These are phyloP conservation scores for Amphiduros pacificus DNA, from an alignment of 2,888 invertebrate species.

Conservation along the genomic window DNA sequence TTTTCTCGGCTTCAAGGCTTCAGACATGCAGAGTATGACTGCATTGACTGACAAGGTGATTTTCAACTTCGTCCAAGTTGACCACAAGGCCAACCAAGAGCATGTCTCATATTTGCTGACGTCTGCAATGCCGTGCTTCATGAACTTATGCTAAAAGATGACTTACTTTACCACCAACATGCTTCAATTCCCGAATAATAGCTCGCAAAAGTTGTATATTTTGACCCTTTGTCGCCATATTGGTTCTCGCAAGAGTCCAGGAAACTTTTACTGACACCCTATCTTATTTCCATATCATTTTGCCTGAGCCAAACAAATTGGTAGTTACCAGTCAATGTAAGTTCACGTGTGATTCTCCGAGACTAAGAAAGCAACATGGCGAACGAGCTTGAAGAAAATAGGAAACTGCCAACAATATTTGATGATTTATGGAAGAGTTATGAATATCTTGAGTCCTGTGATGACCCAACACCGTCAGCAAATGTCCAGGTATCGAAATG, in stretches of 20 bases:
- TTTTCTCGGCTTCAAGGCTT: too few relatives aligned
- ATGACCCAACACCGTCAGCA: constrained; percentile 20
- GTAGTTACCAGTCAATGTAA: too few relatives aligned
- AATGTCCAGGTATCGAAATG: constrained; percentile 28
- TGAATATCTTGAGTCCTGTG: constrained; percentile 21
- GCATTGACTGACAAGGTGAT: too few relatives aligned
- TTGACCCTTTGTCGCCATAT: constrained; percentile 2
- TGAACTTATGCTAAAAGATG: too few relatives aligned
- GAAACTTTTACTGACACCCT: too few relatives aligned
- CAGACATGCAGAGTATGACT: too few relatives aligned
- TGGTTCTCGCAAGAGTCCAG: constrained; percentile 4
- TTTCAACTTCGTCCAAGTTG: too few relatives aligned
- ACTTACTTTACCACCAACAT: constrained; percentile 1
- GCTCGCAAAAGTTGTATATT: constrained; percentile 2
- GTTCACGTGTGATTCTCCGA: neutral
- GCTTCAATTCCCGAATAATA: constrained; percentile 5
- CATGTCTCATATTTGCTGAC: too few relatives aligned
- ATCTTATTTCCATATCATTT: too few relatives aligned
- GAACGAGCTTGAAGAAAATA: neutral
- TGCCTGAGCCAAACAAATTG: too few relatives aligned
- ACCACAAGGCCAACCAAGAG: too few relatives aligned
- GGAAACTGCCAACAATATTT: constrained; percentile 21
- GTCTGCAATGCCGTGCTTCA: too few relatives aligned
- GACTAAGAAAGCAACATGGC: constrained; percentile 6
- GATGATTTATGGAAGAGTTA: constrained; percentile 25